These are phyloP conservation scores for Neomonachus schauinslandi DNA, from an alignment of 2,113 vertebrate species.

Conservation along the genomic window DNA sequence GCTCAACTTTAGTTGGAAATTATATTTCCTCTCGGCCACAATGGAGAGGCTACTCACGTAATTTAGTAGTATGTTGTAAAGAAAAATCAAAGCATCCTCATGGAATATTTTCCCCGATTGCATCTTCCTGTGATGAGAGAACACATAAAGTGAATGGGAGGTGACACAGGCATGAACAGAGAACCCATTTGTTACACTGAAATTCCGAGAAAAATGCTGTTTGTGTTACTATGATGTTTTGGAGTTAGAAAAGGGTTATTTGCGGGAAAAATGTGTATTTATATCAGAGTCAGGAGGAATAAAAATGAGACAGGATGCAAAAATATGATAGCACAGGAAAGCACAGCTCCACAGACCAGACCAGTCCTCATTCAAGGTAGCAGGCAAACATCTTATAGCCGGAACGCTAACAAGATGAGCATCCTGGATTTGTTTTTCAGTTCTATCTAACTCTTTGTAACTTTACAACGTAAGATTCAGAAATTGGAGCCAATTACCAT, in stretches of 20 bases:
- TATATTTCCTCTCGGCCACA: slow-evolving; percentile 51
- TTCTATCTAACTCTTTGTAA: slow-evolving; percentile 85
- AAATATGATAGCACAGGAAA: slow-evolving; percentile 54
- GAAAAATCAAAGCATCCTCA: slow-evolving; percentile 38
- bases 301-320: slow-evolving; percentile 57
- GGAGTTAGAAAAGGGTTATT: slow-evolving; percentile 65
- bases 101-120: not conserved
- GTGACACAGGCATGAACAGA: slow-evolving; percentile 36
- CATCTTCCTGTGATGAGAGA: slow-evolving; percentile 23
- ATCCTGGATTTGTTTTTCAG: slow-evolving; percentile 82
- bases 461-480: slow-evolving; percentile 86
- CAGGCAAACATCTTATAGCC: slow-evolving; percentile 50
- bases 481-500: slow-evolving; percentile 90
- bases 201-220: slow-evolving; percentile 2
- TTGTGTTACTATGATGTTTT: slow-evolving; percentile 49
- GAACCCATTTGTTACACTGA: slow-evolving; percentile 44
- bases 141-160: slow-evolving; percentile 29
- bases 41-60: slow-evolving; percentile 56
- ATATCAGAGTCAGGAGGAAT: slow-evolving; percentile 63
- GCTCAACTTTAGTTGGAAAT: slow-evolving; percentile 57
- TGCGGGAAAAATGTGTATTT: slow-evolving; percentile 26
- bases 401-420: slow-evolving; percentile 66
- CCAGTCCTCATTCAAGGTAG: slow-evolving; percentile 14
- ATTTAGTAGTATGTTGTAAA: slow-evolving; percentile 48
- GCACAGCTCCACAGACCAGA: slow-evolving; percentile 43